Percentiles rank a stretch among this genome's conserved stretches.
Conservation (phyloP, 2,797 vertebrate genomes). For the Danio albolineatus region DNA sequence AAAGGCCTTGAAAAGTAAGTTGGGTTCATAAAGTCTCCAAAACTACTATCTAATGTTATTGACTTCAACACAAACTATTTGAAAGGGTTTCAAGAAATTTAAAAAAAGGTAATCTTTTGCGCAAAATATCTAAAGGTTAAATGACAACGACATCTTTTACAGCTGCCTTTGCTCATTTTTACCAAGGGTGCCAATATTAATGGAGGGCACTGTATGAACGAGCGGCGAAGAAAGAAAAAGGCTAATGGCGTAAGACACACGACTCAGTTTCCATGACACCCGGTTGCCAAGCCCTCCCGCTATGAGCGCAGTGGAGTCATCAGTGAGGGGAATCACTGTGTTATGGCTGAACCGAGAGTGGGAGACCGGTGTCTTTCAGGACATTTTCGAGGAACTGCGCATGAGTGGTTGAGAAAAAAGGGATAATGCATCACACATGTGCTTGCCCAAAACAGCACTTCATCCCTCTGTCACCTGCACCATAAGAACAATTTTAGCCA, state of each 20-base stretch:
- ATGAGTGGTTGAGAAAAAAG: conserved; percentile 30
- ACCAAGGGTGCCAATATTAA: too few relatives aligned
- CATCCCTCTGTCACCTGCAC: neutral
- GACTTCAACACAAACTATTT: too few relatives aligned
- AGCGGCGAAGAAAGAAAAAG: conserved; percentile 41
- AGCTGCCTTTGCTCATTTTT: too few relatives aligned
- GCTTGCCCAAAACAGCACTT: conserved; percentile 4
- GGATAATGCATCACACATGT: conserved; percentile 9
- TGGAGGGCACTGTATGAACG: neutral
- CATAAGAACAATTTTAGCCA: neutral
- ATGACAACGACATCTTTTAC: too few relatives aligned
- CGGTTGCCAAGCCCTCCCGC: conserved; percentile 58
- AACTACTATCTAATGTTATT: too few relatives aligned
- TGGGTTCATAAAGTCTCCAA: too few relatives aligned
- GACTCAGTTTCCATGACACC: conserved; percentile 68
- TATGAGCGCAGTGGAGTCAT: neutral
- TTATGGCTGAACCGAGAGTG: conserved; percentile 20
- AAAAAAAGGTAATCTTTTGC: too few relatives aligned
- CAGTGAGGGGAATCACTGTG: neutral
- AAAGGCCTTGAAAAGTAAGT: too few relatives aligned
- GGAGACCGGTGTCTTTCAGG: conserved; percentile 42
- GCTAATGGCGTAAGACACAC: conserved; percentile 67
- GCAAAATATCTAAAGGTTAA: too few relatives aligned
- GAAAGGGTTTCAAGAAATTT: too few relatives aligned
- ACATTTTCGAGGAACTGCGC: conserved; percentile 38